These are phyloP conservation scores for Mesocentrotus franciscanus DNA, from an alignment of 53 echinoderm and acorn worm genomes.

Conservation along the genomic window DNA sequence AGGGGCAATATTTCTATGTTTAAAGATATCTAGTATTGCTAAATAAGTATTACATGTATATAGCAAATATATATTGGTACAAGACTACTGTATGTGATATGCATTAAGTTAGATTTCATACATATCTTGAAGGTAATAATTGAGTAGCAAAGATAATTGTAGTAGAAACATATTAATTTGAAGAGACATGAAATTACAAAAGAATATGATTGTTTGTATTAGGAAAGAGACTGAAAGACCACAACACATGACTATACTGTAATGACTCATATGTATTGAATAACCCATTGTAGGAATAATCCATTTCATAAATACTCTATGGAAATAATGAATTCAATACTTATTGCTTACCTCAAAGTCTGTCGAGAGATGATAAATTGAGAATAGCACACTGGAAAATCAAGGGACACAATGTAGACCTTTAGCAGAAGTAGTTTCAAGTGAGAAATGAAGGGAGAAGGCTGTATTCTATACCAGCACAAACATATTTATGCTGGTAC, in stretches of 20 bases:
- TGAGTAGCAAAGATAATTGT: too few relatives aligned
- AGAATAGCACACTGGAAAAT: background rate
- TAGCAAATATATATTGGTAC: too few relatives aligned
- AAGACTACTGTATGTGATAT: too few relatives aligned
- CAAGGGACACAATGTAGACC: background rate
- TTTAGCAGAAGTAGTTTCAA: background rate
- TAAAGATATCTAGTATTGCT: background rate
- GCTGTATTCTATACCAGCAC: background rate
- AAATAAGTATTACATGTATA: background rate
- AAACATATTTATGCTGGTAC: background rate
- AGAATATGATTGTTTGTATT: too few relatives aligned
- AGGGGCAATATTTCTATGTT: too few relatives aligned
- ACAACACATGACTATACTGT: background rate
- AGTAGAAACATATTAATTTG: too few relatives aligned
- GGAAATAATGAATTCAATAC: background rate
- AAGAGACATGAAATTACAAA: too few relatives aligned
- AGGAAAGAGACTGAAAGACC: background rate
- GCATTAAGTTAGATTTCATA: too few relatives aligned
- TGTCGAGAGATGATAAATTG: background rate
- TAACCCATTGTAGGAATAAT: too few relatives aligned
- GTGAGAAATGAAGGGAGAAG: background rate
- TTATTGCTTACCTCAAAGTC: background rate
- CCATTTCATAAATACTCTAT: too few relatives aligned
- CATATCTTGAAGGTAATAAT: too few relatives aligned
- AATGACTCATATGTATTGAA: too few relatives aligned